These are phyloP conservation scores for Madoqua kirkii DNA, from an alignment of 2,113 vertebrate species.

Conservation along the genomic window DNA sequence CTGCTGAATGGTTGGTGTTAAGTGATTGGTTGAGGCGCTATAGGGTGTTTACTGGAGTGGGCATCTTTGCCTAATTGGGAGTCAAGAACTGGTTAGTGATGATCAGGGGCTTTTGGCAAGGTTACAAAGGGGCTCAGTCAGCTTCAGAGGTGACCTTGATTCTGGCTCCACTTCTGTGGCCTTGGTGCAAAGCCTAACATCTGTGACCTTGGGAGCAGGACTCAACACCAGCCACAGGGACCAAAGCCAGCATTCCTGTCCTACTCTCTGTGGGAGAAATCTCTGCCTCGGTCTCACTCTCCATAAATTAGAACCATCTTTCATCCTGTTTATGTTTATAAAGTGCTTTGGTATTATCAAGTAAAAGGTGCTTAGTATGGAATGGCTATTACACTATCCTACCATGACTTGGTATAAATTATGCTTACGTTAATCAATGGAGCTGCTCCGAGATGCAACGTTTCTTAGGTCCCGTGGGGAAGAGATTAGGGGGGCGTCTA, in stretches of 20 bases:
- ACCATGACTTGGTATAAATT: neutral
- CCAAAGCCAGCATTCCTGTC: neutral
- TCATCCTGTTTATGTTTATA: neutral
- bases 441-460: neutral
- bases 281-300: neutral
- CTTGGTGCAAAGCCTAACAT: neutral
- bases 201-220: neutral
- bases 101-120: neutral
- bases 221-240: neutral
- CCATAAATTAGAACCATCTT: neutral
- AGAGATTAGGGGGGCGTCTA: slow-evolving; percentile 37
- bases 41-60: neutral
- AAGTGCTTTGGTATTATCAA: neutral
- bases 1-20: neutral
- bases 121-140: neutral
- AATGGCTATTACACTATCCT: neutral
- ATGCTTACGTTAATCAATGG: slow-evolving; percentile 7
- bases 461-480: neutral
- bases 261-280: neutral
- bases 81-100: neutral
- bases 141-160: neutral
- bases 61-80: neutral
- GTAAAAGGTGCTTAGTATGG: neutral
- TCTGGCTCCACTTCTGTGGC: neutral
- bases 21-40: neutral